These are phyloP conservation scores for Scaeva pyrastri DNA, from an alignment of 2,888 invertebrate genomes.

Conservation along the genomic window DNA sequence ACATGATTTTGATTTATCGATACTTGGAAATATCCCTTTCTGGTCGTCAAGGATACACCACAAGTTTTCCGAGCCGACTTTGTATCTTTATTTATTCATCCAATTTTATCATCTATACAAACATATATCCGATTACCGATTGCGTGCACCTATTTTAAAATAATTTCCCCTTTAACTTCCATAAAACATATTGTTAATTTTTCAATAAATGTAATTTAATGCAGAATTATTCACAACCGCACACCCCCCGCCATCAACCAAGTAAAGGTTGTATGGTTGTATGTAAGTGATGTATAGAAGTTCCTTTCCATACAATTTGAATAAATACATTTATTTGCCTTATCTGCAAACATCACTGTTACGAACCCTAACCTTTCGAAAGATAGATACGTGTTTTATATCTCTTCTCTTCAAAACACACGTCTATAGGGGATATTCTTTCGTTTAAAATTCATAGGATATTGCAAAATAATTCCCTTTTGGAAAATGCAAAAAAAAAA, in stretches of 20 bases:
- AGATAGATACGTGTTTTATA: not conserved
- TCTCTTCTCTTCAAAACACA: not conserved
- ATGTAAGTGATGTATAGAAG: not conserved
- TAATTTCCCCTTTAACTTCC: not conserved
- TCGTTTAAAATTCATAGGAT: conserved; percentile 31
- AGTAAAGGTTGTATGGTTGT: too few species aligned
- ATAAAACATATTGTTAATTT: not conserved
- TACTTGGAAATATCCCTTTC: too few species aligned
- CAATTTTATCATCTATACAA: too few species aligned
- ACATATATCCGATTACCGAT: not conserved
- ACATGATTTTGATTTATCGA: too few species aligned
- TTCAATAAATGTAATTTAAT: conserved; percentile 1
- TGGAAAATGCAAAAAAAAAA: not conserved
- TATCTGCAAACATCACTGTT: not conserved
- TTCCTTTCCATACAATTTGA: conserved; percentile 5
- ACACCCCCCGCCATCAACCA: too few species aligned
- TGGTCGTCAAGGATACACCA: too few species aligned
- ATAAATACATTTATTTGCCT: conserved; percentile 21
- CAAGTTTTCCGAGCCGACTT: too few species aligned
- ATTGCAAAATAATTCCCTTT: conserved; percentile 22
- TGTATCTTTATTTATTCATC: too few species aligned
- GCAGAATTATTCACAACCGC: not conserved
- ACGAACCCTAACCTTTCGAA: not conserved
- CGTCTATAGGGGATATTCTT: conserved; percentile 5
- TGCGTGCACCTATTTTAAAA: not conserved